Percentiles rank a stretch among this genome's conserved stretches.
phyloP scores from a whole-genome alignment of 2,888 invertebrate species.

The Syritta pipiens region DNA sequence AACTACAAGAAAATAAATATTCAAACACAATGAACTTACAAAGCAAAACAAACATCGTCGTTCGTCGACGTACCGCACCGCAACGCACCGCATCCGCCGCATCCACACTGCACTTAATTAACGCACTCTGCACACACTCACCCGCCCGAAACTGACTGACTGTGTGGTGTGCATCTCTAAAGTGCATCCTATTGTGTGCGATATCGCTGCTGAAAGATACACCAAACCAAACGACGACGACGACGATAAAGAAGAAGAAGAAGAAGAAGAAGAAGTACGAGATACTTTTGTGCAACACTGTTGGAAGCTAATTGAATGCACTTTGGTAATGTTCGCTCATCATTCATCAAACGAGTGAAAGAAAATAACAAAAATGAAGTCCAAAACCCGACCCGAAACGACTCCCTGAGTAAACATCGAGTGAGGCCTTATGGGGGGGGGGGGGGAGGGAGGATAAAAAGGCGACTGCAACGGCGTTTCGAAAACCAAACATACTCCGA shows the following conservation, averaged over 20 bases:
- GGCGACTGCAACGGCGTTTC: too few relatives aligned
- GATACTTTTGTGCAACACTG: slow-evolving; percentile 40
- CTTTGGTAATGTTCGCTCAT: slow-evolving; percentile 63
- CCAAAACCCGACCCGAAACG: slow-evolving; percentile 25
- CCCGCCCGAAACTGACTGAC: too few relatives aligned
- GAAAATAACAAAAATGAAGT: slow-evolving; percentile 1
- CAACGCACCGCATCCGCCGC: slow-evolving; percentile 2
- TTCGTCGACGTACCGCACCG: neutral
- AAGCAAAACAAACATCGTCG: slow-evolving; percentile 49
- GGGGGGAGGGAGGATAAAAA: too few relatives aligned
- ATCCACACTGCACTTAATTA: slow-evolving; percentile 38
- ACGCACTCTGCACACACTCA: neutral
- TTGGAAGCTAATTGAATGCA: slow-evolving; percentile 52
- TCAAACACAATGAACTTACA: slow-evolving; percentile 36
- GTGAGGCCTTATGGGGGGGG: too few relatives aligned
- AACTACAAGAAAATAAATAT: slow-evolving; percentile 38
- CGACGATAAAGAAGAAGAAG: too few relatives aligned
- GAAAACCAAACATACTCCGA: too few relatives aligned
- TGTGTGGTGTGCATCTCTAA: slow-evolving; percentile 19
- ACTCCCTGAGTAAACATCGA: too few relatives aligned
- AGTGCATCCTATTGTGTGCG: neutral
- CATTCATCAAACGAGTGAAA: slow-evolving; percentile 51
- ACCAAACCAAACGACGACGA: too few relatives aligned
- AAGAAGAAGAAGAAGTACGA: neutral
- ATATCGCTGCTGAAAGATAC: neutral